These are phyloP conservation scores for Apotomis betuletana DNA, from an alignment of 2,888 invertebrate genomes.

Conservation along the genomic window DNA sequence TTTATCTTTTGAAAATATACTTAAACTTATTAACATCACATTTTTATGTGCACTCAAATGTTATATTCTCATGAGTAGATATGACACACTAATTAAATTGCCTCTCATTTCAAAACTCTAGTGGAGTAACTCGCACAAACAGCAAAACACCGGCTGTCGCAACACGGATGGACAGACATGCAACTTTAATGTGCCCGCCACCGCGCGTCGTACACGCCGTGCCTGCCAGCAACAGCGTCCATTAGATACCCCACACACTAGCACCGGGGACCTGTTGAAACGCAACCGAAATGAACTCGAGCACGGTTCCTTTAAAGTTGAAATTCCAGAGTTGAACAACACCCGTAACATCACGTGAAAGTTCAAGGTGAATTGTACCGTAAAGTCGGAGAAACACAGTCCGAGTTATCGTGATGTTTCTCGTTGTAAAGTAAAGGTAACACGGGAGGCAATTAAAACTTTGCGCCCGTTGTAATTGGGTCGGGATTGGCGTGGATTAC, in stretches of 20 bases:
- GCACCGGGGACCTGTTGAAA: constrained; percentile 15
- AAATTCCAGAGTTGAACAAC: constrained; percentile 5
- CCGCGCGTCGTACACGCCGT: constrained; percentile 2
- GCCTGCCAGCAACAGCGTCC: constrained; percentile 1
- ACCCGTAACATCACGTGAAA: no score
- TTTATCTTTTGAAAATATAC: no score
- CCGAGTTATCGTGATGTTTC: neutral
- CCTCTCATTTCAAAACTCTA: constrained; percentile 3
- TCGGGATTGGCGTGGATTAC: constrained; percentile 25
- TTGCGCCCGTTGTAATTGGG: constrained; percentile 21
- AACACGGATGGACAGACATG: constrained; percentile 3
- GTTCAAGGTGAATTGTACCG: neutral
- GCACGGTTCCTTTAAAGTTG: neutral
- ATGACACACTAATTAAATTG: neutral
- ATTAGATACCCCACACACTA: constrained; percentile 8
- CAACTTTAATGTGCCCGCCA: constrained; percentile 6
- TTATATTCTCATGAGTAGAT: neutral
- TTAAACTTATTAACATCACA: no score
- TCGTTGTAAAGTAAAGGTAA: constrained; percentile 3
- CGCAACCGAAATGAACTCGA: neutral
- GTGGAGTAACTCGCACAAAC: neutral
- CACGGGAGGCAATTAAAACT: constrained; percentile 26
- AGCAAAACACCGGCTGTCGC: neutral
- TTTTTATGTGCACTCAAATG: neutral
- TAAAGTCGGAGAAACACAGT: neutral